Evolutionary conservation across 2,113 vertebrate genomes (phyloP), one percentile per base, ranked within the genome.

Genomic region (Haemorhous mexicanus): DNA sequence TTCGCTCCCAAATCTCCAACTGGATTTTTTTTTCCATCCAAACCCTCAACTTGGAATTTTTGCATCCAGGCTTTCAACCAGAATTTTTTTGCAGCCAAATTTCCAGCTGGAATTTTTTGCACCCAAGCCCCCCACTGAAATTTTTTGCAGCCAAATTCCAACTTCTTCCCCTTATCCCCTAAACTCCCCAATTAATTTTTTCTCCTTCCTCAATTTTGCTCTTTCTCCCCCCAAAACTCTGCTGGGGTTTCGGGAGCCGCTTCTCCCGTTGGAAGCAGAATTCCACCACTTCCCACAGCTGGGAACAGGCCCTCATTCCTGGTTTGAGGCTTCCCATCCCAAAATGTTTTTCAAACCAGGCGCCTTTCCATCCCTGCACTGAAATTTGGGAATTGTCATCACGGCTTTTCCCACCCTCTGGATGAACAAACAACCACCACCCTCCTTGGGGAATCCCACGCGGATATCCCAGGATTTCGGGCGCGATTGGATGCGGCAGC

Each of bases 201-300:
- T 4, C 17, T 44, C 46, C 11, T 59, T 16, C 27, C 22, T 43
- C 6, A 11, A 2, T 32, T 86, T 68, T 14, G 0, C 27, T 21
- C 7, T 33, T 58, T 14, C 0, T 2, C 10, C 19, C 13, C 13
- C 15, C 10, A 39, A 35, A n/a, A 55, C 2, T 26, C 28, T 10
- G 4, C 27, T 1, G 2, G 33, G 22, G 4, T 30, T 17, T 35
- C 0, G 3, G 30, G 53, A 35, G 35, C 35, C 4, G 3, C 24
- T 70, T 39, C 4, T 82, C 44, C 66, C 1, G 0, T 56, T 16
- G 20, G 52, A 46, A 75, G 20, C 32, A 6, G 62, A 68, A 86
- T 76, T 44, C 83, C 72, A 14, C 3, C 17, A 1, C 11, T 52
- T 64, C 47, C 19, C 24, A 4, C 32, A 10, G 50, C n/a, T 2